Conservation (phyloP, 2,797 vertebrate genomes). For the Hafferia zeledoni region DNA sequence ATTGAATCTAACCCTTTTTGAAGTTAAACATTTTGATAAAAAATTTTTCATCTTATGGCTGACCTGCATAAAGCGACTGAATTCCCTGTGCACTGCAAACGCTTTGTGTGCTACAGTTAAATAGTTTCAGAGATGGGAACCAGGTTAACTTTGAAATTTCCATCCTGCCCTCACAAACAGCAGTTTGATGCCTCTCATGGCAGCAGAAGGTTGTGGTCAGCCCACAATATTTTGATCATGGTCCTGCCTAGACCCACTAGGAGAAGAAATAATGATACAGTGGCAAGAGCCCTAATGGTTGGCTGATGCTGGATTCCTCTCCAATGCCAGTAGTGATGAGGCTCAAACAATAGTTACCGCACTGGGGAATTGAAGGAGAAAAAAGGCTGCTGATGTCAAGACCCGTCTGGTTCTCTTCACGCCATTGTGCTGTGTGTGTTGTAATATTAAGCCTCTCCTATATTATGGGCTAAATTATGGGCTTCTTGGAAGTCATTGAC, state of each 20-base stretch:
- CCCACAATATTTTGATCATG: constrained; percentile 26
- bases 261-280: constrained; percentile 40
- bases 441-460: constrained; percentile 27
- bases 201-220: constrained; percentile 24
- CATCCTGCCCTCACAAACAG: constrained; percentile 10
- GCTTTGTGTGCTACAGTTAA: constrained; percentile 29
- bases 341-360: neutral
- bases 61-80: constrained; percentile 37
- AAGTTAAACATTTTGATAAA: constrained; percentile 64
- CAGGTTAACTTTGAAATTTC: constrained; percentile 56
- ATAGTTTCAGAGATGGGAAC: constrained; percentile 43
- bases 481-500: constrained; percentile 10
- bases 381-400: constrained; percentile 50
- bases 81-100: neutral
- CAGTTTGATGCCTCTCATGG: neutral
- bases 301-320: neutral
- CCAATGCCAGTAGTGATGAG: constrained; percentile 20
- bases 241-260: neutral
- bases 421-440: neutral
- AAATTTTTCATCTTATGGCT: constrained; percentile 41
- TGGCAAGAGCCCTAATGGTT: neutral
- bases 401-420: constrained; percentile 52
- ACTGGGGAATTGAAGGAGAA: neutral
- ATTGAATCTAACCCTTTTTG: constrained; percentile 58
- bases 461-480: neutral